Percentiles rank a stretch among this genome's conserved stretches.
Conservation (phyloP, 2,113 vertebrate species). For the Oryzias celebensis region DNA sequence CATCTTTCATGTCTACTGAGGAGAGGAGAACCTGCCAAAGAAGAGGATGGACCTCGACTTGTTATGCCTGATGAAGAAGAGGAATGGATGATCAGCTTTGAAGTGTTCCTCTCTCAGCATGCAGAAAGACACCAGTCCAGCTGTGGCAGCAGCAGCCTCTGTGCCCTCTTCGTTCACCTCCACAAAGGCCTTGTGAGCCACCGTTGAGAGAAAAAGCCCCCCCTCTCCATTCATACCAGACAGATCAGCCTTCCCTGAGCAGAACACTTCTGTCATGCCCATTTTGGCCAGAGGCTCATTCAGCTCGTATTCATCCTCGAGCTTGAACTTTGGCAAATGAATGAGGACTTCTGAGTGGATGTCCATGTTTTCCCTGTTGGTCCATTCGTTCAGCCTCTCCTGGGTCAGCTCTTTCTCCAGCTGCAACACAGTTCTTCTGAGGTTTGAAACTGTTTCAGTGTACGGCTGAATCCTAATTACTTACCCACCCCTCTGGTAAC, state of each 20-base stretch:
- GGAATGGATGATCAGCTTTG: conserved; percentile 86
- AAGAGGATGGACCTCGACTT: conserved; percentile 82
- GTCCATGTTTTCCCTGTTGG: conserved; percentile 72
- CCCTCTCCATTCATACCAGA: conserved; percentile 83
- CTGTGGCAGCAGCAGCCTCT: conserved; percentile 89
- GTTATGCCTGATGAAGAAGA: conserved; percentile 90
- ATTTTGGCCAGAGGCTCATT: conserved; percentile 73
- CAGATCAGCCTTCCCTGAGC: conserved; percentile 77
- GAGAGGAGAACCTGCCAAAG: conserved; percentile 77
- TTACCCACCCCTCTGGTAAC: too few relatives aligned
- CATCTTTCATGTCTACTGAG: conserved; percentile 51
- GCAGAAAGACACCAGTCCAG: conserved; percentile 57
- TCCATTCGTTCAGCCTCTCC: conserved; percentile 86
- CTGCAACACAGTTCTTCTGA: conserved; percentile 62
- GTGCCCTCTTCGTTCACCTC: conserved; percentile 96
- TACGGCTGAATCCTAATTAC: too few relatives aligned
- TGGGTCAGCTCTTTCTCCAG: conserved; percentile 83
- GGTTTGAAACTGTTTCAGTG: too few relatives aligned
- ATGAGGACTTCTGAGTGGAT: conserved; percentile 69
- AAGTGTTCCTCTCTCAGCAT: conserved; percentile 80
- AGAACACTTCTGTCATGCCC: conserved; percentile 86
- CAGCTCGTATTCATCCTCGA: conserved; percentile 85
- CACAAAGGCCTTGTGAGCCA: conserved; percentile 88
- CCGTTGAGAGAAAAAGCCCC: conserved; percentile 83
- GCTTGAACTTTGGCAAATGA: conserved; percentile 86